These are phyloP conservation scores for Ernsta delagoae DNA, from an alignment of 2,888 invertebrate genomes.

Conservation along the genomic window DNA sequence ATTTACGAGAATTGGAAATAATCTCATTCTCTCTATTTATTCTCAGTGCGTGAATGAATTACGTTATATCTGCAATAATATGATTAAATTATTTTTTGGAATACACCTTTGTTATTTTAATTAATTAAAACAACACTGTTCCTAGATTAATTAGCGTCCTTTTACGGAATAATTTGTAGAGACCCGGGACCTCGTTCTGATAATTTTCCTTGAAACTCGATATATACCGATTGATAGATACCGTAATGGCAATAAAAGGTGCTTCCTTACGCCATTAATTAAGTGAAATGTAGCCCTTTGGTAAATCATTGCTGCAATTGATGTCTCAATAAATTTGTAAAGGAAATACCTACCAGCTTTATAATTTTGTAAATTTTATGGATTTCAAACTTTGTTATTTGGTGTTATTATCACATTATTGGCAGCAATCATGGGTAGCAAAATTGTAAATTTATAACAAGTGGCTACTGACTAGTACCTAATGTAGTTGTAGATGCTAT, in stretches of 20 bases:
- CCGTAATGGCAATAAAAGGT: constrained; percentile 69
- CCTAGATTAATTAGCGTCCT: constrained; percentile 10
- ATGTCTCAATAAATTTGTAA: constrained; percentile 71
- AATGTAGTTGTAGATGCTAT: too few species aligned
- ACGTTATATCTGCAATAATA: too few species aligned
- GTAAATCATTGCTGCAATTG: constrained; percentile 68
- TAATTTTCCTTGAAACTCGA: constrained; percentile 61
- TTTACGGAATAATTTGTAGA: constrained; percentile 28
- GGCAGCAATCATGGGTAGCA: too few species aligned
- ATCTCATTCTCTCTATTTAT: too few species aligned
- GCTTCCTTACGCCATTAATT: constrained; percentile 64
- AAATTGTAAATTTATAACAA: neutral
- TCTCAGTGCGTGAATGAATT: too few species aligned
- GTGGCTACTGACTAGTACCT: neutral
- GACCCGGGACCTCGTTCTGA: constrained; percentile 5
- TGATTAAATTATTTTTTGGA: neutral
- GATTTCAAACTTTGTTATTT: neutral
- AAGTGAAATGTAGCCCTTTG: constrained; percentile 63
- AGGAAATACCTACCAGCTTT: constrained; percentile 28
- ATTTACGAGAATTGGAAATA: too few species aligned
- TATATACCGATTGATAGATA: too few species aligned
- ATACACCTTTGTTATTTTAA: constrained; percentile 28
- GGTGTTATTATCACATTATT: too few species aligned
- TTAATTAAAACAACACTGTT: constrained; percentile 17
- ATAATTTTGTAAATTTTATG: neutral